Percentiles rank a stretch among this genome's conserved stretches.
phyloP scores from a whole-genome alignment of 1,140 invertebrate genomes.

The Halictus rubicundus region DNA sequence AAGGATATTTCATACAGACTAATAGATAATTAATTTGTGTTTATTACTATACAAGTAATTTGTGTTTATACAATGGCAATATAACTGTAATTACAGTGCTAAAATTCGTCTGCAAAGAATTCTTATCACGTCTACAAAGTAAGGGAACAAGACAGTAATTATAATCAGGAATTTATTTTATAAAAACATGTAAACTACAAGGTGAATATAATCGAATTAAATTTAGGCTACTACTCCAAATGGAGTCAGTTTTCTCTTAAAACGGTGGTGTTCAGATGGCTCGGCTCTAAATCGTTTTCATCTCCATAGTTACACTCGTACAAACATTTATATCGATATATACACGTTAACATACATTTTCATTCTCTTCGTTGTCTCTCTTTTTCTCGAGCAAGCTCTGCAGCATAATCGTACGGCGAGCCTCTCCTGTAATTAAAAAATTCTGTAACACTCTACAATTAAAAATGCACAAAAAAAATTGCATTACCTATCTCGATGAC shows the following conservation, averaged over 20 bases:
- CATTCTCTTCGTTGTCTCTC: conserved; percentile 77
- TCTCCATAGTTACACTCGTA: conserved; percentile 63
- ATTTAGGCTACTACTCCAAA: conserved; percentile 65
- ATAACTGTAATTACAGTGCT: background rate
- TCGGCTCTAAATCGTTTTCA: conserved; percentile 64
- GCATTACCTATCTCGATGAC: conserved; percentile 72
- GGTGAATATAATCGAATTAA: conserved; percentile 64
- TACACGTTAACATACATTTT: conserved; percentile 49
- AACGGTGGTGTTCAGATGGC: conserved; percentile 58
- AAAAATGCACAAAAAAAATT: background rate
- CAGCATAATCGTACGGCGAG: conserved; percentile 78
- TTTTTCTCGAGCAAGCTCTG: conserved; percentile 76
- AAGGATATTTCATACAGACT: background rate
- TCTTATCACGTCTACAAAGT: background rate
- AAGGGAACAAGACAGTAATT: conserved; percentile 8
- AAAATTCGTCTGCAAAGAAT: background rate
- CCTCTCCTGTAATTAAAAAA: conserved; percentile 65
- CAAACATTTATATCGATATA: conserved; percentile 66
- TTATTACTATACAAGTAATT: background rate
- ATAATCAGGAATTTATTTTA: conserved; percentile 70
- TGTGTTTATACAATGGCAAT: background rate
- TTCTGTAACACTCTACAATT: background rate
- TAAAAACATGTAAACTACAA: conserved; percentile 76
- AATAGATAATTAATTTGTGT: background rate
- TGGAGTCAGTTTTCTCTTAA: conserved; percentile 7